Evolutionary conservation across 2,113 vertebrate species (phyloP), one percentile per base, ranked within the genome.

Genomic region (Andinoacara biseriatus): DNA sequence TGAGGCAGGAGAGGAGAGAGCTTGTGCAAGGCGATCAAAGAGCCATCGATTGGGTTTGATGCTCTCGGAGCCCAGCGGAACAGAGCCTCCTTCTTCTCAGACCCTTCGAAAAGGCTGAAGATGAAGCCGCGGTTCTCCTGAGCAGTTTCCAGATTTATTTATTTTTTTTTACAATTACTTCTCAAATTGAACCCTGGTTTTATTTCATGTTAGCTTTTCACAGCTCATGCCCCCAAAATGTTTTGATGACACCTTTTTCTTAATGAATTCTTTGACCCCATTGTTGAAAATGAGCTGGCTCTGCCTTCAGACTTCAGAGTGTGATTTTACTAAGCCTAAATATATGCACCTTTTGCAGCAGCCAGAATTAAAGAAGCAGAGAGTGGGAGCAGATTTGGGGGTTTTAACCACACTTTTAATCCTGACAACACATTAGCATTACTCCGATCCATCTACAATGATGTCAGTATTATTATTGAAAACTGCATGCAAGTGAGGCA

Each of bases 31-130:
- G 62, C 61, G 81, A 94, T 92, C 89, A 91, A 90, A 92, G 82
- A 83, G 65, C 67, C 85, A 91, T 93, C 62, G 87, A 93, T 91
- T n/a, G 15, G 78, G 86, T 88, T 88, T 85, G 78, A 87, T 84
- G 90, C 84, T 79, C 38, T 49, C 24, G 31, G 67, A 82, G 78
- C 82, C 49, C 77, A 56, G 82, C 5, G 40, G 86, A 86, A 83
- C 80, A 63, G 82, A 85, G 76, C 72, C 80, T 60, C 58, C 78
- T 76, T 78, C 76, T 84, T 52, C 82, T 82, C 81, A 24, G 4
- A 61, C 69, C 43, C 15, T 59, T 86, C 67, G 31, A 69, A 77
- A 65, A 69, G 2, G 40, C 54, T 78, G 40, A n/a, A 79, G 81
- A 78, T 29, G 1, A 87, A 60, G 80, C 79, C 40, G 11, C 38